Evolutionary conservation across 1,140 invertebrate genomes (phyloP).

Genomic region (Goniozus legneri): DNA sequence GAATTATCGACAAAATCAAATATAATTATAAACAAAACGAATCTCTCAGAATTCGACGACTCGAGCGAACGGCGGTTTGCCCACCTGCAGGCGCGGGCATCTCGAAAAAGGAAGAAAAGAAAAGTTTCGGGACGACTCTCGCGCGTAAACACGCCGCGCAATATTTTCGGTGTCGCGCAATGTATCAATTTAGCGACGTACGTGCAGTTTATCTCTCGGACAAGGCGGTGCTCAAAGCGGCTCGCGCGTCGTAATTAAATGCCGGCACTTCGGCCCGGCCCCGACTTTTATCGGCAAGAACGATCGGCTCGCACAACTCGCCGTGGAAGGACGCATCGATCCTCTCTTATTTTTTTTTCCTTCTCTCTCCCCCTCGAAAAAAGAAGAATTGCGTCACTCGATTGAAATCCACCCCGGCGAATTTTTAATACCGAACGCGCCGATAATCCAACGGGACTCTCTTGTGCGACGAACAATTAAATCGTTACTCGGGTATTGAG

Average conservation of each 20-base stretch:
- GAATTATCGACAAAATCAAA: no score
- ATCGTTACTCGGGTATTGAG: no score
- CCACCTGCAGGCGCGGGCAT: no score
- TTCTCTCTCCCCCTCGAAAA: conserved; percentile 1
- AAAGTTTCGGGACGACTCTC: neutral
- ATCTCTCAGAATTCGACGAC: no score
- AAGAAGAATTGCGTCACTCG: conserved; percentile 15
- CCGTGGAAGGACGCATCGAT: conserved; percentile 5
- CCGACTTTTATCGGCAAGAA: conserved; percentile 19
- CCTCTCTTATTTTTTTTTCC: neutral
- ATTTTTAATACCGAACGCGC: no score
- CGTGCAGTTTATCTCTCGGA: conserved; percentile 22
- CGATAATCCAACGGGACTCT: no score
- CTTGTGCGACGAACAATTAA: no score
- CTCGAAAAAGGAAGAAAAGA: no score
- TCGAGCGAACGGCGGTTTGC: no score
- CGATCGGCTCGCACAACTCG: conserved; percentile 14
- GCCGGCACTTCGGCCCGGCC: conserved; percentile 21
- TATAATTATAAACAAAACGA: no score
- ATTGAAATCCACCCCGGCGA: no score
- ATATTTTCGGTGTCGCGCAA: conserved; percentile 16
- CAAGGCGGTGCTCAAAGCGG: conserved; percentile 19
- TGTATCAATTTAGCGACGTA: conserved; percentile 18
- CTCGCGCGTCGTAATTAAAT: conserved; percentile 27
- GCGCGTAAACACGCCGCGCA: conserved; percentile 4